phyloP scores from a whole-genome alignment of 2,888 invertebrate species.

The Callyntrura guangdongensis region DNA sequence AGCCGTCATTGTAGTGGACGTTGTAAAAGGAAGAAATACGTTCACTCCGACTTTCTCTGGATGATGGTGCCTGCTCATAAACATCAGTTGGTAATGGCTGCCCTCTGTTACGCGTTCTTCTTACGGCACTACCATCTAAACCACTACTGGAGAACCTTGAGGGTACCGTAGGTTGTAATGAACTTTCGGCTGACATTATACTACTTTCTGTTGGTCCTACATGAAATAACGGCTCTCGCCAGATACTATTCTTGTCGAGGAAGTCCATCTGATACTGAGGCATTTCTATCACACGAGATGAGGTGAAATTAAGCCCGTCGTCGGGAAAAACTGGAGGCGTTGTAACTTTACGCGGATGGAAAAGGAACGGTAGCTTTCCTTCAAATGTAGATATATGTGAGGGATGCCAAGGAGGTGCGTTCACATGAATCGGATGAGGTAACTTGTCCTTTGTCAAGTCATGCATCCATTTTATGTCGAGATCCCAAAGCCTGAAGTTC shows the following conservation, averaged over 20 bases:
- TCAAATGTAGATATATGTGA: constrained; percentile 68
- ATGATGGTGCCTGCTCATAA: constrained; percentile 11
- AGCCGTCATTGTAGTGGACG: neutral
- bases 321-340: constrained; percentile 75
- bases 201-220: constrained; percentile 68
- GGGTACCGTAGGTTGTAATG: constrained; percentile 23
- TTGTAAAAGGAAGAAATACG: constrained; percentile 9
- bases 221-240: constrained; percentile 82
- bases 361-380: constrained; percentile 63
- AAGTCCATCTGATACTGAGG: constrained; percentile 80
- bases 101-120: neutral
- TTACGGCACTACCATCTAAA: neutral
- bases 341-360: constrained; percentile 66
- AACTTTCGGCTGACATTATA: neutral
- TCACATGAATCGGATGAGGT: constrained; percentile 72
- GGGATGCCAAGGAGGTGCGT: constrained; percentile 83
- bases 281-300: constrained; percentile 81
- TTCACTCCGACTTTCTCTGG: constrained; percentile 59
- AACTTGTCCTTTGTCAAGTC: constrained; percentile 78
- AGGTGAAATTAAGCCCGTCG: constrained; percentile 81
- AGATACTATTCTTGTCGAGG: constrained; percentile 82
- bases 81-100: neutral
- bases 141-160: neutral
- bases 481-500: constrained; percentile 84
- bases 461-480: constrained; percentile 83